Base-by-base conservation (phyloP, 1,140 invertebrate genomes). In the Hormaphis cornu region DNA sequence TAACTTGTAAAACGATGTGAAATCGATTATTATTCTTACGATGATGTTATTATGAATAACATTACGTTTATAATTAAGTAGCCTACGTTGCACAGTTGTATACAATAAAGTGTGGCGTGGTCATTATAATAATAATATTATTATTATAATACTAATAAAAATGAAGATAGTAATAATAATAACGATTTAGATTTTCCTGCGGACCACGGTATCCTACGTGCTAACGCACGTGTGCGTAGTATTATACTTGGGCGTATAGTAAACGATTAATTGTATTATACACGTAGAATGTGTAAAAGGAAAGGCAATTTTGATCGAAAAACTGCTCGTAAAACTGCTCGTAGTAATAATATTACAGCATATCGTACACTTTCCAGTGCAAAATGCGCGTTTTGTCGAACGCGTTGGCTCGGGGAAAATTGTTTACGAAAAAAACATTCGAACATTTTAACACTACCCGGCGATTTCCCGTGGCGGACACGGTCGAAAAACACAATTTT, bases 11-110 rank as follows among this genome's bases (percentile, higher is more conserved):
- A 37, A 58, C 54, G 54, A 58, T 58, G 54, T 58, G 54, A 58
- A 58, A 58, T 58, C 54, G 54, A 58, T 58, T 58, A 58, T 35
- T 58, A 58, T 58, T 58, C n/a, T 58, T 58, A 58, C 54, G 33
- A 58, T 24, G 54, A 58, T n/a, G 33, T 18, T 26, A 58, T 58
- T 58, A 58, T 58, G 40, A 58, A 58, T 58, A 58, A 26, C 26
- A 58, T 40, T 58, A 37, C 24, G 20, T 58, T 58, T 58, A 58
- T 58, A 58, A 58, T 58, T 58, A 58, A 58, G 54, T 58, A 58
- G 54, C 54, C 33, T 58, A 58, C 40, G 26, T 20, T 58, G 22
- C 14, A n/a, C 2, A 6, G 14, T 40, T 33, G 33, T 56, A 56
- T 20, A 22, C n/a, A 37, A 40, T 35, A 18, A n/a, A n/a, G n/a